A percentile compares a stretch with the other conserved stretches of the same genome.
phyloP scores from a whole-genome alignment of 2,888 invertebrate genomes.

The Andrena dorsata region DNA sequence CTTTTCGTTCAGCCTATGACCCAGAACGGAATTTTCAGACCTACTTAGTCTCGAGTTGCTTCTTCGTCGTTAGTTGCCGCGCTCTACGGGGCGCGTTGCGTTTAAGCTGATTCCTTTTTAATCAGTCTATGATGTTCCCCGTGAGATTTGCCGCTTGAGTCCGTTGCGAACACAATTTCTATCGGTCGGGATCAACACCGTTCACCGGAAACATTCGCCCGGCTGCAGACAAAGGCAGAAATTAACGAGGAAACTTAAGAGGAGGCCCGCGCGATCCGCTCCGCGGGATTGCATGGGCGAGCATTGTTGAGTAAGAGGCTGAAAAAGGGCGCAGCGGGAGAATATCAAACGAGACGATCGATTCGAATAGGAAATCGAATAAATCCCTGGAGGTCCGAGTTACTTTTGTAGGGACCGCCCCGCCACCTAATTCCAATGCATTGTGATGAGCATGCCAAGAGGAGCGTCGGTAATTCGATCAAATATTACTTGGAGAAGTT shows the following conservation, averaged over 20 bases:
- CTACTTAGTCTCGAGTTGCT: background rate
- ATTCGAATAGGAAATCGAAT: conserved; percentile 43
- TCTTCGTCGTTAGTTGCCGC: background rate
- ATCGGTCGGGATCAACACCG: background rate
- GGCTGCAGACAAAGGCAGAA: conserved; percentile 17
- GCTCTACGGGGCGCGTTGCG: background rate
- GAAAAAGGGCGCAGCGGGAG: conserved; percentile 18
- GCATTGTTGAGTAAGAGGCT: conserved; percentile 15
- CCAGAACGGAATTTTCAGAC: background rate
- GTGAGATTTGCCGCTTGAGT: background rate
- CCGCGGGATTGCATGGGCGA: conserved; percentile 15
- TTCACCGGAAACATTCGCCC: background rate
- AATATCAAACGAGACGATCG: conserved; percentile 58
- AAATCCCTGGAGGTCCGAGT: conserved; percentile 45
- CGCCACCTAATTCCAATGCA: conserved; percentile 59
- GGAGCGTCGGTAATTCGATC: conserved; percentile 49
- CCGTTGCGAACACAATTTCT: background rate
- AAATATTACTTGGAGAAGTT: conserved; percentile 58
- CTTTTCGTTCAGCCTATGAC: background rate
- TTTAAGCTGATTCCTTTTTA: background rate
- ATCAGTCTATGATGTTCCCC: background rate
- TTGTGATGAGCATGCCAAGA: conserved; percentile 56
- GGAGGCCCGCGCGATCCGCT: background rate
- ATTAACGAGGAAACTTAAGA: conserved; percentile 32
- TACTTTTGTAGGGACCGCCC: conserved; percentile 28